Conservation (phyloP, 2,888 invertebrate species). For the Epiblema foenella region DNA sequence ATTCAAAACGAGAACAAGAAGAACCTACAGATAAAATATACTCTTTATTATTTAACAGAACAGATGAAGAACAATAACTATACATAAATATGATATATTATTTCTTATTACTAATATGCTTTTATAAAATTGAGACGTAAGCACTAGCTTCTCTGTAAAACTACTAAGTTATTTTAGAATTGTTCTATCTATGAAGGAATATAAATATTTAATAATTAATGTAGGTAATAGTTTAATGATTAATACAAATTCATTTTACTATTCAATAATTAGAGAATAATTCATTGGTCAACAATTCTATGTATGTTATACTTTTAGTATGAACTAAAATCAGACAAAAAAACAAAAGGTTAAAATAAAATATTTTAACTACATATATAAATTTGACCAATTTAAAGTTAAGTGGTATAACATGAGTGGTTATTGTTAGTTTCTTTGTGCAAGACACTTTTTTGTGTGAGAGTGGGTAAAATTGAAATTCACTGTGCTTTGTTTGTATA, state of each 20-base stretch:
- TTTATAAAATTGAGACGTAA: conserved; percentile 59
- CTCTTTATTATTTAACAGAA: conserved; percentile 36
- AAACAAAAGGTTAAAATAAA: not conserved
- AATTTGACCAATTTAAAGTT: conserved; percentile 42
- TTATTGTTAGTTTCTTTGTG: conserved; percentile 32
- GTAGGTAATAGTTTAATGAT: conserved; percentile 49
- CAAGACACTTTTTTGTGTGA: conserved; percentile 36
- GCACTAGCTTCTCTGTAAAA: conserved; percentile 58
- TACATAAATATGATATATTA: conserved; percentile 30
- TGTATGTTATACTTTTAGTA: conserved; percentile 50
- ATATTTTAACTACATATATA: conserved; percentile 34
- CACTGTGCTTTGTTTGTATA: conserved; percentile 33
- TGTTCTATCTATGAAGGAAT: conserved; percentile 57
- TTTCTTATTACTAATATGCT: conserved; percentile 29
- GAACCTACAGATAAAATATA: conserved; percentile 45
- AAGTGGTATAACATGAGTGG: conserved; percentile 32
- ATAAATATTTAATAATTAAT: conserved; percentile 54
- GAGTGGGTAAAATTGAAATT: conserved; percentile 30
- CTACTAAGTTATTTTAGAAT: conserved; percentile 52
- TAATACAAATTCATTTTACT: conserved; percentile 39
- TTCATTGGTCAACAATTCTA: conserved; percentile 49
- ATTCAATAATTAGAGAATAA: conserved; percentile 41
- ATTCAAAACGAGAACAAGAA: conserved; percentile 65
- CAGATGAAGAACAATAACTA: conserved; percentile 54
- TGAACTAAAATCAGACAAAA: conserved; percentile 16